Evolutionary conservation across 2,113 vertebrate species (phyloP), one percentile per base, ranked within the genome.

Genomic region (Gymnobelideus leadbeateri): DNA sequence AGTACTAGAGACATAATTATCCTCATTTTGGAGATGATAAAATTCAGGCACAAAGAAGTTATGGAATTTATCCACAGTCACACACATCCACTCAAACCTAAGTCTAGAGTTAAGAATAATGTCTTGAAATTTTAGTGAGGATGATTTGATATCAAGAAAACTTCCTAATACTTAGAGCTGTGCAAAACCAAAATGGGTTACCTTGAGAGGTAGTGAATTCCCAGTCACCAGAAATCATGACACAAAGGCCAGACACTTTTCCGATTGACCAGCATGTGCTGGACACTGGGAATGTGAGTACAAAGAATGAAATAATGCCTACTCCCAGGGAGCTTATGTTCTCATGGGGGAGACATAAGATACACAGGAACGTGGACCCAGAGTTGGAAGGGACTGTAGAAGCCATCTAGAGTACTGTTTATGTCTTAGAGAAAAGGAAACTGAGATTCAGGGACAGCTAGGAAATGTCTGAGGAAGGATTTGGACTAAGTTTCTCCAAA

Each of bases 351-450:
- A 77, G 14, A 77, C 12, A n/a, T 43, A 5, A 84, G 21, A 2
- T 8, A 43, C 31, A 37, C 1, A 37, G 28, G 3, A 14, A 5
- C 14, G 96, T 37, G 94, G 51, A n/a, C 19, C 89, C 23, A 51
- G 89, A 26, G 24, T 10, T 68, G 46, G 1, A 28, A 92, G 89
- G 3, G 90, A 8, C 28, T 91, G 61, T 84, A 92, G 51, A 1
- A 46, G 21, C 8, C 37, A 51, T 95, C 31, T 84, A 91, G 8
- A 26, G 68, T 8, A 68, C 23, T 0, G 61, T 94, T 94, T 89
- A 4, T 51, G 43, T 94, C 92, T 90, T 57, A 90, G 57, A 77
- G 94, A 91, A 54, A 84, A 84, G 25, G 49, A 94, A 95, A 84
- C n/a, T n/a, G 6, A 55, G 37, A 94, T 51, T 24, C 37, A 50